Percentiles rank a stretch among this genome's conserved stretches.
phyloP scores from a whole-genome alignment of 2,113 vertebrate genomes.

The Aythya baeri region DNA sequence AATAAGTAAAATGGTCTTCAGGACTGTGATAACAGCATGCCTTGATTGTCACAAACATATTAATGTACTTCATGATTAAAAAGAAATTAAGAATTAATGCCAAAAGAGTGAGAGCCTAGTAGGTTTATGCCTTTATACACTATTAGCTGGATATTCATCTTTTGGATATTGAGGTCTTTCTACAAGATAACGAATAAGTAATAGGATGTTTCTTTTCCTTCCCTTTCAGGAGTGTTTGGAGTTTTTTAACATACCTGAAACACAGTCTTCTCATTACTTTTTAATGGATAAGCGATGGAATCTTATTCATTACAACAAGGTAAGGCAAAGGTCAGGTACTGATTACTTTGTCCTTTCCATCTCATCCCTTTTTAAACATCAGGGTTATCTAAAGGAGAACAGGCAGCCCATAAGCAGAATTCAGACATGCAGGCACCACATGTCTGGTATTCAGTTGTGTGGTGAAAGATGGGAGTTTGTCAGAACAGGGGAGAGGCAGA shows the following conservation, averaged over 20 bases:
- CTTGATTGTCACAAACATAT: neutral
- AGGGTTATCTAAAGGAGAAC: neutral
- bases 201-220: neutral
- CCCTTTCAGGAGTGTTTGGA: slow-evolving; percentile 91
- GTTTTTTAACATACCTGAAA: slow-evolving; percentile 98
- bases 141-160: neutral
- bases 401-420: neutral
- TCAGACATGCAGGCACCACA: neutral
- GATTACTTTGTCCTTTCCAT: neutral
- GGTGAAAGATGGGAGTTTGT: neutral
- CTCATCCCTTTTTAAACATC: neutral
- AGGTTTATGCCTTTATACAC: neutral
- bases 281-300: slow-evolving; percentile 99
- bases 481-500: neutral
- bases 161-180: neutral
- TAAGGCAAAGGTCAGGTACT: slow-evolving; percentile 39
- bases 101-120: neutral
- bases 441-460: neutral
- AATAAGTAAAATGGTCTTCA: neutral
- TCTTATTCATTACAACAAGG: slow-evolving; percentile 98
- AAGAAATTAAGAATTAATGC: neutral
- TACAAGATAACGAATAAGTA: neutral
- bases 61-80: neutral
- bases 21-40: neutral
- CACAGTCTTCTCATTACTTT: slow-evolving; percentile 94